Conservation (phyloP, 1,140 invertebrate species). For the Meloidogyne chitwoodi region DNA sequence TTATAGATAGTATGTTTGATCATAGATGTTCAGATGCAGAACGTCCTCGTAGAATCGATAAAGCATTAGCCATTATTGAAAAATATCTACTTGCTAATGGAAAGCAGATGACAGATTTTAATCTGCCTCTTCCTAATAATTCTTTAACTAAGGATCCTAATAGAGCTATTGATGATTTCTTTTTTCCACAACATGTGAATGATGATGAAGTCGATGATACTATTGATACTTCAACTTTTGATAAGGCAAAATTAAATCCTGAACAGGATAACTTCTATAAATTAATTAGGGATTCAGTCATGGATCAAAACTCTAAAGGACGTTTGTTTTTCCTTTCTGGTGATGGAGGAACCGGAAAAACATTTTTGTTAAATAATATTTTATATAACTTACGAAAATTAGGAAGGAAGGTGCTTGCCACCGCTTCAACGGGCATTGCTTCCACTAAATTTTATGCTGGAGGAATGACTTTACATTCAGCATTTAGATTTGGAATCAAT, state of each 20-base stretch:
- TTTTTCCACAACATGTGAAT: neutral
- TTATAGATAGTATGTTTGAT: neutral
- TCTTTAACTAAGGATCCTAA: neutral
- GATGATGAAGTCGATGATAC: neutral
- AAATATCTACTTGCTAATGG: neutral
- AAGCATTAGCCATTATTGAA: neutral
- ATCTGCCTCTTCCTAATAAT: neutral
- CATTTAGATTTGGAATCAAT: neutral
- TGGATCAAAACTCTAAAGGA: neutral
- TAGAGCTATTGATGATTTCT: neutral
- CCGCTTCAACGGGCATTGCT: neutral
- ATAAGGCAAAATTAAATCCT: neutral
- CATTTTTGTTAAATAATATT: neutral
- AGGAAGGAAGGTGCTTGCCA: too few relatives aligned
- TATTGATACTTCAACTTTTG: neutral
- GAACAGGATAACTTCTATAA: neutral
- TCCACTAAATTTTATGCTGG: slow-evolving; percentile 1
- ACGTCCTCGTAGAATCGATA: neutral
- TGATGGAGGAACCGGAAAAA: neutral
- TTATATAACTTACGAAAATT: neutral
- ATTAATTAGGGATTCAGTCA: neutral
- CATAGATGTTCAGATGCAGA: neutral
- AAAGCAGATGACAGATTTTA: neutral
- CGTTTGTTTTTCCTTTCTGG: neutral
- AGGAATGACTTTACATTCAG: neutral